phyloP scores from a whole-genome alignment of 2,113 vertebrate genomes.

The Tringa solitaria region DNA sequence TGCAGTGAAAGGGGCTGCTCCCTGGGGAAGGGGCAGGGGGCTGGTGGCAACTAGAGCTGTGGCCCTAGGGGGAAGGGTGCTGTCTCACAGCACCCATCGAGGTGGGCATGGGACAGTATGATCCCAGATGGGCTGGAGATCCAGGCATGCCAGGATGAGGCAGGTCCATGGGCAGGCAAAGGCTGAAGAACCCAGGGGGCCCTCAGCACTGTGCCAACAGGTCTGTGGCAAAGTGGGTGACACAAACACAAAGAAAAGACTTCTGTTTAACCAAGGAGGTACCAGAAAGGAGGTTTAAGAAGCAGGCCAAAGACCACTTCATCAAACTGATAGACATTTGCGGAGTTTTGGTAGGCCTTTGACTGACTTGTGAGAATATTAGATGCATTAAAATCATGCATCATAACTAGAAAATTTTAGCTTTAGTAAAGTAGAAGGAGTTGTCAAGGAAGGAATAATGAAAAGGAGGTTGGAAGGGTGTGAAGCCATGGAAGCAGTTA shows the following conservation, averaged over 20 bases:
- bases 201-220: neutral
- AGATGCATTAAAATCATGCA: neutral
- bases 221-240: accelerated
- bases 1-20: accelerated
- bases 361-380: neutral
- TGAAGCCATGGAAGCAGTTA: neutral
- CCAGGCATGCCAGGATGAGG: neutral
- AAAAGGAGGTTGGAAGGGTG: neutral
- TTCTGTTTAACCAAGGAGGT: neutral
- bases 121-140: neutral
- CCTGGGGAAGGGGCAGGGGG: neutral
- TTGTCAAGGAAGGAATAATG: neutral
- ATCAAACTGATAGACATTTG: neutral
- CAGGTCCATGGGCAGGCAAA: neutral
- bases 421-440: neutral
- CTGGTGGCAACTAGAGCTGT: accelerated
- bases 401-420: neutral
- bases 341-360: neutral
- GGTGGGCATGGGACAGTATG: neutral
- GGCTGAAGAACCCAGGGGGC: neutral
- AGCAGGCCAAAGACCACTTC: neutral
- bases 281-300: neutral
- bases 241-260: neutral
- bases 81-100: neutral
- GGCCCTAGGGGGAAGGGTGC: neutral